Evolutionary conservation across 2,888 invertebrate species (phyloP).

Genomic region (Lysandra coridon): DNA sequence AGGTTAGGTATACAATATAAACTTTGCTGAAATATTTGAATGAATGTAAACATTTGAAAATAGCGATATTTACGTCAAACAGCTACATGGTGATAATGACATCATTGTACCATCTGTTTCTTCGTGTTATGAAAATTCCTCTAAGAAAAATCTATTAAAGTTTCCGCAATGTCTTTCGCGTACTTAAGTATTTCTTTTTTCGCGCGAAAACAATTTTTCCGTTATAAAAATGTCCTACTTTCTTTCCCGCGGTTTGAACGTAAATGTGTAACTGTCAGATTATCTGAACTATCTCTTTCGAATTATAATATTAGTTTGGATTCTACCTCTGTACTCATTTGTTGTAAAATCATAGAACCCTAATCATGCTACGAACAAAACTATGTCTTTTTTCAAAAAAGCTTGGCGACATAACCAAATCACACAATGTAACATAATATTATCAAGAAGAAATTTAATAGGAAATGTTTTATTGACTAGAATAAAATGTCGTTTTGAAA

Average conservation of each 20-base stretch:
- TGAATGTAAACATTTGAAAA: conserved; percentile 25
- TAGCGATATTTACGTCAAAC: conserved; percentile 16
- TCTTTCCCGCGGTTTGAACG: not conserved
- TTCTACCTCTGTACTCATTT: too few relatives aligned
- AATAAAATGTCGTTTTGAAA: conserved; percentile 28
- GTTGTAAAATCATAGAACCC: too few relatives aligned
- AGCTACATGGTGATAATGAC: conserved; percentile 15
- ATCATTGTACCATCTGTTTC: conserved; percentile 1
- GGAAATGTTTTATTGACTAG: conserved; percentile 28
- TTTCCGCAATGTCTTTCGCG: not conserved
- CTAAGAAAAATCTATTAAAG: not conserved
- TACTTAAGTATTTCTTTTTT: not conserved
- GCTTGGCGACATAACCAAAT: not conserved
- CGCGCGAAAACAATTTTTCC: not conserved
- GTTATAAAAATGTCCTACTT: not conserved
- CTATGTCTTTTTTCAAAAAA: not conserved
- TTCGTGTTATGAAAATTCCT: not conserved
- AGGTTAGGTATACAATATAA: too few relatives aligned
- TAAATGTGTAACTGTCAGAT: too few relatives aligned
- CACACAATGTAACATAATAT: too few relatives aligned
- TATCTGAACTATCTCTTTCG: too few relatives aligned
- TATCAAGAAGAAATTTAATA: conserved; percentile 14
- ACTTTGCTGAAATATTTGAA: conserved; percentile 3
- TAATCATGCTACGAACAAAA: too few relatives aligned
- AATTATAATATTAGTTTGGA: too few relatives aligned